Evolutionary conservation across 2,797 vertebrate species (phyloP).

Genomic region (Tokudaia tokunoshimensis): DNA sequence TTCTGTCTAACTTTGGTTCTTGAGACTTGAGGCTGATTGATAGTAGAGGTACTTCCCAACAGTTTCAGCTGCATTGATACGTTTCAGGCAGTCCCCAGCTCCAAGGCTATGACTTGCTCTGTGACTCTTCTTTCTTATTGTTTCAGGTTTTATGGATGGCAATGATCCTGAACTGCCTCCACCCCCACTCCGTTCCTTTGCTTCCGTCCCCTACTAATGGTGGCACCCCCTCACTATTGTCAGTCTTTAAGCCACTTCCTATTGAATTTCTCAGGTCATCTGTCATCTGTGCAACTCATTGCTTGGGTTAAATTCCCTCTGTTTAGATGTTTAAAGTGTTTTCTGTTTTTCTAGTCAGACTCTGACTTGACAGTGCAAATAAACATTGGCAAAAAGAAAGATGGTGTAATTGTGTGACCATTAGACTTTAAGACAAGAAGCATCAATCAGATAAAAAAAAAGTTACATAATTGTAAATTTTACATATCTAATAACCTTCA

Average conservation of each 20-base stretch:
- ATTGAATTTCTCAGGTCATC: background rate
- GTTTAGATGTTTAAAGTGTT: conserved; percentile 39
- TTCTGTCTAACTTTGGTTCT: background rate
- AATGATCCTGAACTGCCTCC: background rate
- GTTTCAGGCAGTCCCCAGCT: background rate
- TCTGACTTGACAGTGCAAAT: background rate
- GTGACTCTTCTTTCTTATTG: background rate
- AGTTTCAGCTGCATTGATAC: background rate
- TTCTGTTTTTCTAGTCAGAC: conserved; percentile 47
- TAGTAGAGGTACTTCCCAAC: background rate
- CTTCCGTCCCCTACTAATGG: background rate
- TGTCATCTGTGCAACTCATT: background rate
- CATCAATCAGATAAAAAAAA: conserved; percentile 22
- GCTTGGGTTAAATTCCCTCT: conserved; percentile 24
- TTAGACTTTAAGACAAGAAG: conserved; percentile 39
- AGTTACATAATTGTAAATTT: background rate
- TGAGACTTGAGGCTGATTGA: background rate
- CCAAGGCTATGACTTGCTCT: background rate
- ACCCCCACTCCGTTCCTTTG: background rate
- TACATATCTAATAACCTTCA: background rate
- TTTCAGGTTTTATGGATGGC: background rate
- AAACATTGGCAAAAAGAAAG: conserved; percentile 42
- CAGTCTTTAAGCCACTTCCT: background rate
- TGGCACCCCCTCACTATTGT: background rate
- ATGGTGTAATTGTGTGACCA: conserved; percentile 21